phyloP scores from a whole-genome alignment of 2,113 vertebrate genomes.

The Labeo catla region DNA sequence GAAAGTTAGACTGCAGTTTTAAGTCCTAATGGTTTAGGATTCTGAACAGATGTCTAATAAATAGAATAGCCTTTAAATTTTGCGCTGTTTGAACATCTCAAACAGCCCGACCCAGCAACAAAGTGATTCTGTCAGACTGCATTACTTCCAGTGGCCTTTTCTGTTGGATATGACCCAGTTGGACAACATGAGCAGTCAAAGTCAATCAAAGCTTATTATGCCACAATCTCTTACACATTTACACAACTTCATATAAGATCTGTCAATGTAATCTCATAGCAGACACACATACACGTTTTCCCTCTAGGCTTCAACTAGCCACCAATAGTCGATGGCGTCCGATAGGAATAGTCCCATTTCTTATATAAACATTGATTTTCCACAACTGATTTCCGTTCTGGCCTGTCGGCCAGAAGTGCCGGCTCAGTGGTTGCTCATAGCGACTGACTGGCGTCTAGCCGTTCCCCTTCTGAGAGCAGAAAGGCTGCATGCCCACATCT shows the following conservation, averaged over 20 bases:
- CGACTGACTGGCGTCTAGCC: background rate
- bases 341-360: conserved; percentile 24
- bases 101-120: background rate
- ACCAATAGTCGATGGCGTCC: background rate
- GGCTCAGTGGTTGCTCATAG: background rate
- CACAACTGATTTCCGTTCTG: conserved; percentile 15
- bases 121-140: background rate
- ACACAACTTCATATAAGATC: background rate
- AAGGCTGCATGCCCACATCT: conserved; percentile 67
- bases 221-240: conserved; percentile 12
- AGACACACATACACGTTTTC: background rate
- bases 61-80: background rate
- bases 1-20: background rate
- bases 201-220: background rate
- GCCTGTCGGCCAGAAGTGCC: background rate
- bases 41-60: background rate
- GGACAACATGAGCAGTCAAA: background rate
- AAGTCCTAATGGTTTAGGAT: background rate
- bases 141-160: background rate
- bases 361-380: conserved; percentile 39
- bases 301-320: background rate
- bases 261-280: background rate
- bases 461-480: conserved; percentile 44
- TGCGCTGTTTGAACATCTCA: background rate
- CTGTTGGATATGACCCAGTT: background rate